Evolutionary conservation across 2,113 vertebrate species (phyloP), one percentile per base, ranked within the genome.

Genomic region (Panthera leo): DNA sequence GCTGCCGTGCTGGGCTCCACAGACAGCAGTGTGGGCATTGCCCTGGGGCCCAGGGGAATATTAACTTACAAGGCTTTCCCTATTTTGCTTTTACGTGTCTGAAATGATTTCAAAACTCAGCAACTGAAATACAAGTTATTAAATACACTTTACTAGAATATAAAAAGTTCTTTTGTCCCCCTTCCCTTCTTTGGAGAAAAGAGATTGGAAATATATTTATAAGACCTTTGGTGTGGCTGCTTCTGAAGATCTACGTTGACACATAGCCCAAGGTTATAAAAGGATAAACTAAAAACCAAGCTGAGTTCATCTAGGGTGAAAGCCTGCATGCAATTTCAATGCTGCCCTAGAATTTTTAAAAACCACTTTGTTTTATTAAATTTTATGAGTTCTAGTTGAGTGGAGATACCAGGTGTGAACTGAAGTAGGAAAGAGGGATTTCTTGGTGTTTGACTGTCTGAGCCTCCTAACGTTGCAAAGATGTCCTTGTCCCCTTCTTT

Each of bases 1-100:
- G 68, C 94, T 48, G 63, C 94, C 0, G 2, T 16, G 76, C 95
- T 1, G 1, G 88, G 53, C 94, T 91, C 85, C 34, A 27, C 45
- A 94, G 71, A 85, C 91, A 70, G 96, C 51, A 73, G 92, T 84
- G 89, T 93, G 80, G 96, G 95, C 94, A 93, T 92, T 84, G 84
- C 71, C 91, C 75, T 18, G 89, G 63, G 61, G 85, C 97, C 90
- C 96, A 15, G 51, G 97, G 97, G 97, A 95, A 70, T 97, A 98
- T 97, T 98, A 97, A 83, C 92, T 98, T 97, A 97, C 97, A 94
- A 96, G 67, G 78, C 94, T 96, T 93, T 96, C 92, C 71, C 85
- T 97, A 95, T 85, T 91, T 98, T 98, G 95, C 96, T 98, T 98
- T 97, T 97, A 94, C 96, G 79, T 67, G 95, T 96, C 96, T 97